Conservation (phyloP, 2,113 vertebrate genomes). For the Bufo bufo region DNA sequence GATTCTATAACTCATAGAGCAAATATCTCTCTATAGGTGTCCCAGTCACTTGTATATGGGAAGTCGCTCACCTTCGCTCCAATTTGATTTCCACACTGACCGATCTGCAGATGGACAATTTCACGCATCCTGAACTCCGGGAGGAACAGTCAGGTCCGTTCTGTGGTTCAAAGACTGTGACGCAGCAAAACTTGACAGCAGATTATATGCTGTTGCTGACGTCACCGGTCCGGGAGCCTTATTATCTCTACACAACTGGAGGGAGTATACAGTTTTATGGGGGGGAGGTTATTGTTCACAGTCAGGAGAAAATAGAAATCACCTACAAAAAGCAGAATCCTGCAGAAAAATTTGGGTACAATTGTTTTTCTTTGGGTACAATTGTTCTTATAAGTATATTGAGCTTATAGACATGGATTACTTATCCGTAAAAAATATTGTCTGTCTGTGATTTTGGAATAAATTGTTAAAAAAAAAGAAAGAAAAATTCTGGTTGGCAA, state of each 20-base stretch:
- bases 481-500: no score
- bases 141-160: not conserved
- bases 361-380: not conserved
- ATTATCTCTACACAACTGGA: slow-evolving; percentile 32
- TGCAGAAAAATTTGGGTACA: not conserved
- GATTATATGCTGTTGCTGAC: slow-evolving; percentile 34
- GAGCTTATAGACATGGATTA: no score
- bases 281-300: not conserved
- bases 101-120: slow-evolving; percentile 96
- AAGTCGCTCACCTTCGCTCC: slow-evolving; percentile 85
- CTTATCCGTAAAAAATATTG: no score
- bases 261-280: not conserved
- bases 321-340: not conserved
- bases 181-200: not conserved
- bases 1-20: no score
- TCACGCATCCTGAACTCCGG: slow-evolving; percentile 83
- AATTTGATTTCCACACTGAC: slow-evolving; percentile 98
- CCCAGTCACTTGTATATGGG: not conserved
- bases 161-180: not conserved
- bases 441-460: no score
- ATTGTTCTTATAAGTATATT: not conserved
- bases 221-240: not conserved
- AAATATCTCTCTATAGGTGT: not conserved
- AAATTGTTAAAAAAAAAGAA: no score
- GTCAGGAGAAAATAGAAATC: not conserved